Base-by-base conservation (phyloP, 2,113 vertebrate genomes). In the Ammodytes marinus region DNA sequence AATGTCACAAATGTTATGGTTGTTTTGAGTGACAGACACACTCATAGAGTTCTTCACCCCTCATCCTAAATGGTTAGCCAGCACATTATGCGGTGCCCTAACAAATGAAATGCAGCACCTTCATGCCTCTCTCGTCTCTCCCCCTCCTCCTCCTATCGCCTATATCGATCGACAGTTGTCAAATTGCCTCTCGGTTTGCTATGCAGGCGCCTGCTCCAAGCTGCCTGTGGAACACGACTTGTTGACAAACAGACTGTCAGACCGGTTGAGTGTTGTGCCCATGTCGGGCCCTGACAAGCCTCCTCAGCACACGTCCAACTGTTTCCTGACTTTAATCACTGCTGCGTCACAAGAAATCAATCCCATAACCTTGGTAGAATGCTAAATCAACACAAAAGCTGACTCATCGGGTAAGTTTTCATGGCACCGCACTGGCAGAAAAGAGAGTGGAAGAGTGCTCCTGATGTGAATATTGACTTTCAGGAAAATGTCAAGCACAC, bases 311-410 rank as follows among this genome's bases (percentile, higher is more conserved):
- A 87, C 70, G 27, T 50, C 82, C 59, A 74, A 74, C 85, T 74
- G 69, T 74, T 90, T 84, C 57, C 69, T 65, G 60, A 69, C 87
- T 86, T 90, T 80, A 90, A 92, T 90, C 86, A 82, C 78, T 81
- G 82, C 49, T 40, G 72, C 52, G 37, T 88, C 79, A 79, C 63
- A 42, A 59, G 70, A 87, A 87, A 91, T 91, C 89, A 91, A 91
- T 92, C 66, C 35, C 27, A 59, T 82, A 86, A 80, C 83, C 84
- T 87, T 69, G 83, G 74, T 39, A 47, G 76, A 86, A 83, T 49
- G 46, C 71, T 80, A 84, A 87, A 89, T 89, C 80, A 89, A 88
- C 74, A 74, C 45, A 82, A 82, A 85, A 69, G 60, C 69, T 45
- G 49, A 83, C 39, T 77, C 69, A 5, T 1, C 47, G 40, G 45